phyloP scores from a whole-genome alignment of 1,140 invertebrate species.

The Globodera rostochiensis region DNA sequence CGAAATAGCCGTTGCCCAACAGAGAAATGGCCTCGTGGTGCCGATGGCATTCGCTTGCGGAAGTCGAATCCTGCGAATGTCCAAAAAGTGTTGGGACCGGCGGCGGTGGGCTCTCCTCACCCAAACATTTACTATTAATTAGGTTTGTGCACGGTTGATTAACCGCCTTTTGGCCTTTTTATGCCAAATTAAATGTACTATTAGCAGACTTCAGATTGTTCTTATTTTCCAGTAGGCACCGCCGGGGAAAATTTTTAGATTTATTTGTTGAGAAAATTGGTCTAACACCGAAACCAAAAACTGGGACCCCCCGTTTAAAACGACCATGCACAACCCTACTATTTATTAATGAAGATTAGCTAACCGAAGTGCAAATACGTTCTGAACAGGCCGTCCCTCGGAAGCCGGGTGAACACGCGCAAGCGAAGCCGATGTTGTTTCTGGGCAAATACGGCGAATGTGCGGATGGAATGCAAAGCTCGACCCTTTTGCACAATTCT shows the following conservation, averaged over 20 bases:
- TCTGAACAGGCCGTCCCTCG: slow-evolving; percentile 31
- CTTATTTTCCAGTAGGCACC: too few species aligned
- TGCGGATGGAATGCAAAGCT: slow-evolving; percentile 18
- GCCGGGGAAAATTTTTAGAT: too few species aligned
- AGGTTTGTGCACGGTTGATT: too few species aligned
- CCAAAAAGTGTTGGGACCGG: background rate
- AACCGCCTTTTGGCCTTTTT: too few species aligned
- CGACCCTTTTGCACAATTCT: slow-evolving; percentile 59
- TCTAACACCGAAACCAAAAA: too few species aligned
- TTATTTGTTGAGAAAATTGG: too few species aligned
- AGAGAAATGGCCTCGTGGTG: slow-evolving; percentile 75
- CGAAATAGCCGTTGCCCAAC: slow-evolving; percentile 80
- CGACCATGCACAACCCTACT: too few species aligned
- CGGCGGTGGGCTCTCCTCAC: too few species aligned
- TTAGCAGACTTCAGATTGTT: too few species aligned
- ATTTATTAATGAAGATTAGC: background rate
- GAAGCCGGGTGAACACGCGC: slow-evolving; percentile 69
- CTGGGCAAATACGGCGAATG: slow-evolving; percentile 70
- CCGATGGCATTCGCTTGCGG: background rate
- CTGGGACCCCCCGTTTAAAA: too few species aligned
- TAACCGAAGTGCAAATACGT: background rate
- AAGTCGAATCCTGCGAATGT: background rate
- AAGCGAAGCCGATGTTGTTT: slow-evolving; percentile 71
- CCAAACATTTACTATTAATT: too few species aligned
- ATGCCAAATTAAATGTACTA: too few species aligned